Conservation (phyloP, 2,113 vertebrate species). For the Pseudonaja textilis region DNA sequence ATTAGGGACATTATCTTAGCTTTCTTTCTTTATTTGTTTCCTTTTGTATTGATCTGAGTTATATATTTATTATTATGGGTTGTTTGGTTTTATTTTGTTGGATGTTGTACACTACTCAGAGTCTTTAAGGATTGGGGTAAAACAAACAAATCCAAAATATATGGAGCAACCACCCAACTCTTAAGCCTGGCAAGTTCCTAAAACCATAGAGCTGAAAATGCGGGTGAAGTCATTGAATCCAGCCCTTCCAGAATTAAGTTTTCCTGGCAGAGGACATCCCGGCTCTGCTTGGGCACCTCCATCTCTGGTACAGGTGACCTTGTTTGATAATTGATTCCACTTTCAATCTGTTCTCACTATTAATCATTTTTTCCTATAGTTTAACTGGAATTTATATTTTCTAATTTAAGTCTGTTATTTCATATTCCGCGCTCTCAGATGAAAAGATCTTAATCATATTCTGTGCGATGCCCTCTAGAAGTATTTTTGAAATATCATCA, state of each 20-base stretch:
- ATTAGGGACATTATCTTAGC: not conserved
- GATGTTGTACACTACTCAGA: not conserved
- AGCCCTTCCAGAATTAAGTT: not conserved
- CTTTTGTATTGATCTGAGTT: not conserved
- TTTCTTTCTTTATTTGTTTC: not conserved
- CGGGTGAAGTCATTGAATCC: not conserved
- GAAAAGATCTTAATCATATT: not conserved
- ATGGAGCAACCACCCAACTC: not conserved
- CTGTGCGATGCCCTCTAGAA: not conserved
- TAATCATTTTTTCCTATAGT: not conserved
- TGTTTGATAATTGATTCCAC: not conserved
- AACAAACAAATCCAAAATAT: not conserved
- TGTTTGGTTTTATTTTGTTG: not conserved
- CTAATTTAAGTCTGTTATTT: not conserved
- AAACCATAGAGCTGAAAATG: not conserved
- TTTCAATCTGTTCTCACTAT: not conserved
- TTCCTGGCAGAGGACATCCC: not conserved
- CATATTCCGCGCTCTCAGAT: not conserved
- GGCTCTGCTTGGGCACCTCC: not conserved
- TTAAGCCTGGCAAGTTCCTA: not conserved
- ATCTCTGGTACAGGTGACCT: not conserved
- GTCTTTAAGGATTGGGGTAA: not conserved
- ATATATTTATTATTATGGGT: not conserved
- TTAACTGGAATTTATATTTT: not conserved
- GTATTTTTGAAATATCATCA: not conserved